A percentile compares a stretch with the other conserved stretches of the same genome.
Conservation (phyloP, 2,797 vertebrate genomes). For the Rhyacichthys aspro region DNA sequence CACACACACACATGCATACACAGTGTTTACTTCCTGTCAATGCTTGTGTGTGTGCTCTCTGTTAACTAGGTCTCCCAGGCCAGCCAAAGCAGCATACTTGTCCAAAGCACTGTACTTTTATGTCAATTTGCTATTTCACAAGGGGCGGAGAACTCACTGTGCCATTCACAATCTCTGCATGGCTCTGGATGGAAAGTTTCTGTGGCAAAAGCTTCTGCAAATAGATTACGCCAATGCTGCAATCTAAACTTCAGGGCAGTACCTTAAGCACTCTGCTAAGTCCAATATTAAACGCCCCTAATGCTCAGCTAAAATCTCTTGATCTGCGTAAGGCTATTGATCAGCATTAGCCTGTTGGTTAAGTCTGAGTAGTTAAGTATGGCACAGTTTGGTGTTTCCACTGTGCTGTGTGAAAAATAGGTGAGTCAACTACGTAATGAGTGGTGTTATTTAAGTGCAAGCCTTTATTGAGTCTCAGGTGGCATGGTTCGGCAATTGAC, state of each 20-base stretch:
- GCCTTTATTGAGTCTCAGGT: no score
- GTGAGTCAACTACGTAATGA: no score
- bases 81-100: slow-evolving; percentile 38
- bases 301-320: no score
- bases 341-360: no score
- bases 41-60: slow-evolving; percentile 8
- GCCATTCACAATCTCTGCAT: slow-evolving; percentile 22
- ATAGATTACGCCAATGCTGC: not conserved
- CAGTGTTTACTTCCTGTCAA: slow-evolving; percentile 1
- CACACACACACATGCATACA: slow-evolving; percentile 12
- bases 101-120: slow-evolving; percentile 61
- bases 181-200: slow-evolving; percentile 31
- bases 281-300: not conserved
- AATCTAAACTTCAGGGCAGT: slow-evolving; percentile 1
- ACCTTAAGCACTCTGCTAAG: not conserved
- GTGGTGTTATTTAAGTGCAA: no score
- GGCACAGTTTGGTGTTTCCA: no score
- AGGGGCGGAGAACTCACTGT: slow-evolving; percentile 16
- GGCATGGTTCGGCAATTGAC: no score
- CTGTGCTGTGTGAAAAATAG: no score
- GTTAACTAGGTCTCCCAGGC: slow-evolving; percentile 39
- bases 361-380: no score
- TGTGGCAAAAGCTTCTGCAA: slow-evolving; percentile 22
- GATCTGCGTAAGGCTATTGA: no score
- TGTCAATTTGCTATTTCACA: slow-evolving; percentile 58